Conservation (phyloP, 1,140 invertebrate genomes). For the Ladona fulva region DNA sequence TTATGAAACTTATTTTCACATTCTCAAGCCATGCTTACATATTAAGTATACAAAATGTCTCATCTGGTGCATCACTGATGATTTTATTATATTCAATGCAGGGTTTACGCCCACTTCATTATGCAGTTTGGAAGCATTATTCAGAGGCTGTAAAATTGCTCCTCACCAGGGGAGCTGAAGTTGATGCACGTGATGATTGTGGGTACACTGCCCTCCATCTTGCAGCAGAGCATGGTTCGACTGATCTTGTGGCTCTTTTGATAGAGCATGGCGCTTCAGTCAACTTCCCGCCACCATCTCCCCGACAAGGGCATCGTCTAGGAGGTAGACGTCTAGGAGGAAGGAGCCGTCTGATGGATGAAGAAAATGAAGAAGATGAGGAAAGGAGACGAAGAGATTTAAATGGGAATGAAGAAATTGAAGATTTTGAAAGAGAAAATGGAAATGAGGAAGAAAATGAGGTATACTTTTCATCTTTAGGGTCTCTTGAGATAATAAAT, state of each 20-base stretch:
- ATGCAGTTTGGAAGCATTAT: conserved; percentile 77
- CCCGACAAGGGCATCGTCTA: background rate
- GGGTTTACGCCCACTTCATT: conserved; percentile 80
- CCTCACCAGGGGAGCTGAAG: conserved; percentile 66
- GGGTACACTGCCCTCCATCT: conserved; percentile 84
- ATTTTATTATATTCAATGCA: conserved; percentile 32
- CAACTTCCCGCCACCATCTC: background rate
- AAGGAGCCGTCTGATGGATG: background rate
- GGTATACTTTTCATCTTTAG: too few relatives aligned
- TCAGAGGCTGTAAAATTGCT: conserved; percentile 67
- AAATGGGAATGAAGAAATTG: background rate
- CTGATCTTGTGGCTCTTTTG: conserved; percentile 28
- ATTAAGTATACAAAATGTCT: too few relatives aligned
- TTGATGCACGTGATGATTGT: conserved; percentile 78
- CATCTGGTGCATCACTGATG: too few relatives aligned
- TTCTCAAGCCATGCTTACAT: too few relatives aligned
- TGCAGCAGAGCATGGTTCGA: conserved; percentile 70
- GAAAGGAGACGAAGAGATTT: background rate
- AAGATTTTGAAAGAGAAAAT: background rate
- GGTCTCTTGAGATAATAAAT: too few relatives aligned
- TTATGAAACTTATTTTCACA: too few relatives aligned
- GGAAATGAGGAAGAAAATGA: too few relatives aligned
- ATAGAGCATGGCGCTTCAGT: background rate
- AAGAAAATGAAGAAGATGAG: background rate
- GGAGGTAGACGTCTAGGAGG: background rate